Evolutionary conservation across 2,797 vertebrate species (phyloP), one percentile per base, ranked within the genome.

Genomic region (Danionella dracula): DNA sequence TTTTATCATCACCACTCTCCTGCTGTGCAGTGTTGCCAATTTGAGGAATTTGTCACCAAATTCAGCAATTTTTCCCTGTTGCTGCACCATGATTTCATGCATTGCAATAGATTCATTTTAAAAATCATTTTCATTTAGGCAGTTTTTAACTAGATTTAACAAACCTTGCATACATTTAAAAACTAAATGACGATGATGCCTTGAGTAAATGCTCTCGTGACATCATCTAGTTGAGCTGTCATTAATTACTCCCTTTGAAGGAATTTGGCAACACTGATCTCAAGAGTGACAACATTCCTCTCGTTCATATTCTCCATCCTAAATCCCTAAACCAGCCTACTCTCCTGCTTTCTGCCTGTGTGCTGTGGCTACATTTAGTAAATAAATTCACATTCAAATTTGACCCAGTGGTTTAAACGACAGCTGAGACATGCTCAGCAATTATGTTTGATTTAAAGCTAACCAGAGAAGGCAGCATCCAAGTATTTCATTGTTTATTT

Each of bases 1-100:
- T 89, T 21, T 50, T 17, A 19, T 51, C 38, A 58, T 48, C n/a
- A n/a, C 38, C 19, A 31, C 7, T 42, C 44, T 35, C 42, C 19
- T 42, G 19, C 54, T 11, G 23, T 51, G 20, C 31, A 27, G 3
- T 27, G 23, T 27, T 27, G 23, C 23, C 23, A 27, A 6, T 27
- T 27, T 27, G 23, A 27, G 23, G 23, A 27, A 27, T 27, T 27
- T 6, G 6, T 27, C 23, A 27, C 23, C 23, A 27, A 3, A 27
- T 27, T 6, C 23, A 27, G n/a, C n/a, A n/a, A n/a, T n/a, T n/a
- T n/a, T n/a, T n/a, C n/a, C n/a, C n/a, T n/a, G n/a, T n/a, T n/a
- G n/a, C n/a, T n/a, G n/a, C n/a, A n/a, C n/a, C n/a, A n/a, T n/a
- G n/a, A n/a, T n/a, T n/a, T n/a, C n/a, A n/a, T n/a, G n/a, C n/a